These are phyloP conservation scores for Eupithecia insigniata DNA, from an alignment of 2,888 invertebrate genomes.

Conservation along the genomic window DNA sequence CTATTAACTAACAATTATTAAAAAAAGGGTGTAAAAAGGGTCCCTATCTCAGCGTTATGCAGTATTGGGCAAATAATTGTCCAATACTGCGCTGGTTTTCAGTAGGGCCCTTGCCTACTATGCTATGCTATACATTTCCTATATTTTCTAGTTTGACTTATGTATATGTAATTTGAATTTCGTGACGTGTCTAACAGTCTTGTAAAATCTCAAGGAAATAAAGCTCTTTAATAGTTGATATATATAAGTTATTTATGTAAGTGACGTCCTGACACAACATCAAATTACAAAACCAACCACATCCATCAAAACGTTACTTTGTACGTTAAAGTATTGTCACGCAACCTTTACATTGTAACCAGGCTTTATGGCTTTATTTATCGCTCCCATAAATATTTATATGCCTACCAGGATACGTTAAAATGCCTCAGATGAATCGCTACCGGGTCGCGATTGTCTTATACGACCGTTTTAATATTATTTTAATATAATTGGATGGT, in stretches of 20 bases:
- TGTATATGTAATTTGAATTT: too few species aligned
- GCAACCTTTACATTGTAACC: constrained; percentile 8
- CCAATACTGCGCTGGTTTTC: too few species aligned
- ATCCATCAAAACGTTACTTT: constrained; percentile 3
- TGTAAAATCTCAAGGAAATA: too few species aligned
- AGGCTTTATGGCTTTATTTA: constrained; percentile 12
- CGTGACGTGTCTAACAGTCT: too few species aligned
- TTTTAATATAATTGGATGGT: background rate
- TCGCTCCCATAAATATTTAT: constrained; percentile 12
- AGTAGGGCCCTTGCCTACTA: too few species aligned
- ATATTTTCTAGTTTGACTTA: too few species aligned
- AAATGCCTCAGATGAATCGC: constrained; percentile 4
- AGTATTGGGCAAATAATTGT: too few species aligned
- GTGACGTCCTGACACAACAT: background rate
- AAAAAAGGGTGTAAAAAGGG: too few species aligned
- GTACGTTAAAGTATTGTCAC: constrained; percentile 10
- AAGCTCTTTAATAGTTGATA: too few species aligned
- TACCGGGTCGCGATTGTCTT: background rate
- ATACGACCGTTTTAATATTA: background rate
- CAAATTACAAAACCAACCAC: background rate
- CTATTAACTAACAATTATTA: too few species aligned
- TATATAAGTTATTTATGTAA: background rate
- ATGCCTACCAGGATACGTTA: constrained; percentile 3
- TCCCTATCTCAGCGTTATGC: too few species aligned
- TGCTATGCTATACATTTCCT: too few species aligned